Evolutionary conservation across 2,797 vertebrate genomes (phyloP), one percentile per base, ranked within the genome.

Genomic region (Lates japonicus): DNA sequence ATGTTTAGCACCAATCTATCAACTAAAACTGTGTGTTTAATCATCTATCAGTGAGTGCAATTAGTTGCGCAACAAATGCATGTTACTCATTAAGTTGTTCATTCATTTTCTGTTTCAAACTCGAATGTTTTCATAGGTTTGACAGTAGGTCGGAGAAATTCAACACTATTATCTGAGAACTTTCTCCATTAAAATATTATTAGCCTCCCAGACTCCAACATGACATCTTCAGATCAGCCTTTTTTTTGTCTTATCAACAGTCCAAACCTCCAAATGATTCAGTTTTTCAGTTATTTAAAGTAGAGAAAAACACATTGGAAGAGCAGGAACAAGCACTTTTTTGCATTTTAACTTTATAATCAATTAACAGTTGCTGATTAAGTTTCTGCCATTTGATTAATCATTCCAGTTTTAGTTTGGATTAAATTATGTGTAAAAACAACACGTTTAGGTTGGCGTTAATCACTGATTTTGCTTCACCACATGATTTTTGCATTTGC

Each of bases 401-500:
- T 58, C 17, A 5, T 58, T 11, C 35, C 55, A 35, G 17, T 31
- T 37, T 37, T 3, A 31, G 8, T 9, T 20, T 39, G 41, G 5
- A 14, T 42, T 0, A 14, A 42, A 13, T 3, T 42, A 14, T 42
- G 2, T 42, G 13, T 44, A 46, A 29, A 46, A 14, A 37, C 2
- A 49, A 4, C 12, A 46, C 1, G 4, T 71, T 35, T 5, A 39
- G 11, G 2, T 59, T 10, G 12, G 25, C 25, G 25, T 29, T 29
- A 29, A 29, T 29, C 25, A 2, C 25, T 29, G 25, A 29, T 29
- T 29, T 75, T 71, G 63, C 83, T 80, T 82, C 60, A 39, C n/a
- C 14, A 37, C 37, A 31, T 85, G 29, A 81, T 82, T 88, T 88
- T 61, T 41, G n/a, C 51, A 29, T 69, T 70, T 71, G 67, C 59